Evolutionary conservation across 1,140 invertebrate species (phyloP).

Genomic region (Lamellibrachia luymesi): DNA sequence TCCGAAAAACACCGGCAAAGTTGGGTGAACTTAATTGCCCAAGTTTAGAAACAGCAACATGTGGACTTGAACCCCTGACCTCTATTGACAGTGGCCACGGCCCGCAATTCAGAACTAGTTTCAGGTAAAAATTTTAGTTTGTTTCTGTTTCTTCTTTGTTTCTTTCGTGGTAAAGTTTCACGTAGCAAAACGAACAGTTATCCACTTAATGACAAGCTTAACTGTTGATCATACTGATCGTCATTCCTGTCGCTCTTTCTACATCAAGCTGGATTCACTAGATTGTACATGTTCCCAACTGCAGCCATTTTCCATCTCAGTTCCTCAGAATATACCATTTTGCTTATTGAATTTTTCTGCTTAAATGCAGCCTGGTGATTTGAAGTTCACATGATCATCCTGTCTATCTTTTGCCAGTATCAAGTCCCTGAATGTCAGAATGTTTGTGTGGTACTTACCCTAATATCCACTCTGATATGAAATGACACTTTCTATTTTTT

Average conservation of each 20-base stretch:
- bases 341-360: background rate
- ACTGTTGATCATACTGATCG: no score
- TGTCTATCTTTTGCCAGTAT: background rate
- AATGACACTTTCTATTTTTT: background rate
- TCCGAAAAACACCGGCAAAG: no score
- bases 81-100: no score
- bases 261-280: background rate
- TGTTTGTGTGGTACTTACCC: background rate
- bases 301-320: background rate
- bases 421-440: background rate
- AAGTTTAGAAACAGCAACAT: no score
- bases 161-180: no score
- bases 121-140: no score
- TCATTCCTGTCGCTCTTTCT: background rate
- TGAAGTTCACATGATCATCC: background rate
- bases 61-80: no score
- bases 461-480: background rate
- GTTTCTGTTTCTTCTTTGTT: no score
- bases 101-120: no score
- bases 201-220: no score
- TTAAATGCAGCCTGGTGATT: background rate
- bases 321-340: background rate
- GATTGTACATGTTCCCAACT: background rate
- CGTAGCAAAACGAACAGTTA: no score
- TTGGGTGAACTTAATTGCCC: no score